Evolutionary conservation across 2,113 vertebrate genomes (phyloP).

Genomic region (Mirounga angustirostris): DNA sequence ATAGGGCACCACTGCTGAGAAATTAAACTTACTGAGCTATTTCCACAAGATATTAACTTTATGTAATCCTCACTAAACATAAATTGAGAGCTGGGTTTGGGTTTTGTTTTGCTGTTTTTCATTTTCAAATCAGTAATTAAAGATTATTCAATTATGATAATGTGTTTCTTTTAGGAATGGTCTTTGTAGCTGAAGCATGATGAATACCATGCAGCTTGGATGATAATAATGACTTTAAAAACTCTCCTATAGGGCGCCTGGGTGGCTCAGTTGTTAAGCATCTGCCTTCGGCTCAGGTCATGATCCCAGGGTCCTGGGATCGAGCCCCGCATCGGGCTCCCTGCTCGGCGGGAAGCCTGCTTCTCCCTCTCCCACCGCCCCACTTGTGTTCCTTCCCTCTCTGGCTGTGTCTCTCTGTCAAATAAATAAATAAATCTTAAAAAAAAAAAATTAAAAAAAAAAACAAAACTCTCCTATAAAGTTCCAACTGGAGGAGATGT

Average conservation of each 20-base stretch:
- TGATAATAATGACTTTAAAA: constrained; percentile 10
- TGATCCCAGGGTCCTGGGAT: too few relatives aligned
- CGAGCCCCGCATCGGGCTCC: too few relatives aligned
- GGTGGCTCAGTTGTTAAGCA: too few relatives aligned
- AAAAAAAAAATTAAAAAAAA: too few relatives aligned
- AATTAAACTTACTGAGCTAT: constrained; percentile 80
- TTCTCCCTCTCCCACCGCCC: too few relatives aligned
- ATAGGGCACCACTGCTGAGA: constrained; percentile 59
- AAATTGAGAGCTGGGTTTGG: constrained; percentile 68
- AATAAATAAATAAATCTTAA: too few relatives aligned
- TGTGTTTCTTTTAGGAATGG: constrained; percentile 64
- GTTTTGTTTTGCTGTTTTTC: constrained; percentile 77
- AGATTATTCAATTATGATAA: constrained; percentile 81
- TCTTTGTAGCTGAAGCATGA: constrained; percentile 55
- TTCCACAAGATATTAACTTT: constrained; percentile 83
- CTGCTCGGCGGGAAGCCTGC: too few relatives aligned
- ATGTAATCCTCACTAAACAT: constrained; percentile 74
- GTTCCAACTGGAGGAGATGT: neutral
- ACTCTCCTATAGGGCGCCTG: neutral
- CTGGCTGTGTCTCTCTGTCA: too few relatives aligned
- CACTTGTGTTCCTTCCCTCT: too few relatives aligned
- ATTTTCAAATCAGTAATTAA: constrained; percentile 79
- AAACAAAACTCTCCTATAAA: neutral
- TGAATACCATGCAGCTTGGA: constrained; percentile 34
- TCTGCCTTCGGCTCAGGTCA: too few relatives aligned